Evolutionary conservation across 1,140 invertebrate species (phyloP).

Genomic region (Papilio polytes): DNA sequence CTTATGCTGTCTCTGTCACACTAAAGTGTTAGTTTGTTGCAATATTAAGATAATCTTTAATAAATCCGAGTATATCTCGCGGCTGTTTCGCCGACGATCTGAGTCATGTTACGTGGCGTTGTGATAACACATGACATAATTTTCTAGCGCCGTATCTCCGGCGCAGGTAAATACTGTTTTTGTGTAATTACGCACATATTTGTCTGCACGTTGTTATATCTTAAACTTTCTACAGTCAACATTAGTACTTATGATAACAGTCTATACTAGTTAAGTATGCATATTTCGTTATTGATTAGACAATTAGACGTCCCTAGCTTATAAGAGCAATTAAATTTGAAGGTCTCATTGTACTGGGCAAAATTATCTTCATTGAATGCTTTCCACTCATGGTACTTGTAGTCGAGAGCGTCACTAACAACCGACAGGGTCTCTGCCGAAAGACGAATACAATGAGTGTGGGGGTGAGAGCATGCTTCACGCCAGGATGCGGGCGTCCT

Average conservation of each 20-base stretch:
- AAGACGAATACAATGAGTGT: neutral
- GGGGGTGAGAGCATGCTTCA: neutral
- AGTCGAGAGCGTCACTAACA: neutral
- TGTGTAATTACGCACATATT: constrained; percentile 20
- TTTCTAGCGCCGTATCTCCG: constrained; percentile 1
- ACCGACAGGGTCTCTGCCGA: neutral
- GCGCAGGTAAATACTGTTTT: constrained; percentile 21
- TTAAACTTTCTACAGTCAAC: neutral
- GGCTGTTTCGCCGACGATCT: neutral
- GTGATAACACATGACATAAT: constrained; percentile 27
- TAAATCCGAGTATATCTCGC: neutral
- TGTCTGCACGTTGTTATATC: neutral
- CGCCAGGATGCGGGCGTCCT: constrained; percentile 29
- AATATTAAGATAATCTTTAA: neutral
- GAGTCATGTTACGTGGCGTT: neutral
- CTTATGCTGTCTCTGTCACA: neutral
- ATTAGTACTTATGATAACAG: neutral
- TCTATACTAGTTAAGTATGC: neutral
- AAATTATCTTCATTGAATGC: neutral
- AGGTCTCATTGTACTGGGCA: neutral
- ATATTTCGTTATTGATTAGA: neutral
- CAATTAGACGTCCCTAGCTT: neutral
- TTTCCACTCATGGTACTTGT: neutral
- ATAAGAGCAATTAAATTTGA: no score
- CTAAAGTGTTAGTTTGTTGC: no score